Evolutionary conservation across 2,888 invertebrate genomes (phyloP).

Genomic region (Xylota sylvarum): DNA sequence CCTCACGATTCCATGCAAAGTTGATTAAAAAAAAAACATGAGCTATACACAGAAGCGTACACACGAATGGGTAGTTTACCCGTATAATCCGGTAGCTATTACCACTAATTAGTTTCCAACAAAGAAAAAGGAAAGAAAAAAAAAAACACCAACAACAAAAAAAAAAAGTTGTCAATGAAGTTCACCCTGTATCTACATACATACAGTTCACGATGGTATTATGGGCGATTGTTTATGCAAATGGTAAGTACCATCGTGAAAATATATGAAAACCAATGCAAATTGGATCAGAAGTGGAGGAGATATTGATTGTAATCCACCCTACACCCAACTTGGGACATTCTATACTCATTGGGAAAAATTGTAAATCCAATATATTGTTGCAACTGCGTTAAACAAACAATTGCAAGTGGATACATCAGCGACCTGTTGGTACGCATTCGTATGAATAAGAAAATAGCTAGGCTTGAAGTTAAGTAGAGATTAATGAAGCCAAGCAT

Average conservation of each 20-base stretch:
- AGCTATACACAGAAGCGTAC: not conserved
- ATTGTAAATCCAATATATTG: not conserved
- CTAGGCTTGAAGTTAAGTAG: no score
- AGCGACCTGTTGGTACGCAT: not conserved
- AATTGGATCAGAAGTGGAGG: conserved; percentile 32
- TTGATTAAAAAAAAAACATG: conserved; percentile 25
- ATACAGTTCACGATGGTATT: not conserved
- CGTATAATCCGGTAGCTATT: conserved; percentile 2
- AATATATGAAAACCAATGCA: conserved; percentile 16
- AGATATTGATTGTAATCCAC: conserved; percentile 14
- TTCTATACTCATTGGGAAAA: not conserved
- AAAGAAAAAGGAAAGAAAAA: not conserved
- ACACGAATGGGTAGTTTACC: not conserved
- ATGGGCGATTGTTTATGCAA: conserved; percentile 6
- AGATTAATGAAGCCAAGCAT: no score
- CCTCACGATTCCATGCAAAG: conserved; percentile 46
- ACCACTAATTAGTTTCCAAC: conserved; percentile 17
- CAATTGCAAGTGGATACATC: not conserved
- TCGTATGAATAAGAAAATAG: not conserved
- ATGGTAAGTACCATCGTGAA: conserved; percentile 2
- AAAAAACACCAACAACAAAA: no score
- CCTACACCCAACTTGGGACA: not conserved
- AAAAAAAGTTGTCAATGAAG: not conserved
- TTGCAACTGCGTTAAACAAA: not conserved
- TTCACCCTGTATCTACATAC: not conserved